Percentiles rank a stretch among this genome's conserved stretches.
Evolutionary conservation across 2,113 vertebrate genomes (phyloP).

Genomic region (Prunella fulvescens): DNA sequence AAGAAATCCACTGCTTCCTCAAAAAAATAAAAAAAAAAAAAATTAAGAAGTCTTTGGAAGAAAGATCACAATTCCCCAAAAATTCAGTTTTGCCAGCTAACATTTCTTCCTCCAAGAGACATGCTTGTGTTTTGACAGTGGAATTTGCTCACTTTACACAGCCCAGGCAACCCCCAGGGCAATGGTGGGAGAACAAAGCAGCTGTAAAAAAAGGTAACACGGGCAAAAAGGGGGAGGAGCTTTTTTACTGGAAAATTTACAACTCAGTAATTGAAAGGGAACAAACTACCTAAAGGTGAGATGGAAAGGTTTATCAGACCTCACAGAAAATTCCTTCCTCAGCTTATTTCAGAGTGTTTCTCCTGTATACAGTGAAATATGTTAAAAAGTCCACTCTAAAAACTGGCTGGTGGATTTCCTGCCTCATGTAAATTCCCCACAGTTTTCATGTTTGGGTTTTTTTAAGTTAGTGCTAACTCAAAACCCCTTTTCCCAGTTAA

Average conservation of each 20-base stretch:
- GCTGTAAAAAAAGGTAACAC: neutral
- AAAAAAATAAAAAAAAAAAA: neutral
- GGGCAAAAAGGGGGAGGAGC: neutral
- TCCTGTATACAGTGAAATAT: neutral
- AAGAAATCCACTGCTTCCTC: neutral
- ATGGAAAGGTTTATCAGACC: neutral
- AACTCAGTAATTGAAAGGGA: neutral
- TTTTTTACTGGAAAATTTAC: neutral
- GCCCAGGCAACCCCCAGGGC: neutral
- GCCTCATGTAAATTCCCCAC: neutral
- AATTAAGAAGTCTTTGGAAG: neutral
- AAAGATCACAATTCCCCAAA: neutral
- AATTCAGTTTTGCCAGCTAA: neutral
- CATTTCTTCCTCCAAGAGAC: neutral
- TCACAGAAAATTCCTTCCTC: neutral
- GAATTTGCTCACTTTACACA: neutral
- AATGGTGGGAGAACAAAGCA: neutral
- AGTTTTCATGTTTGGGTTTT: neutral
- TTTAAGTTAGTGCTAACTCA: neutral
- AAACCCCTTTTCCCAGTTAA: neutral
- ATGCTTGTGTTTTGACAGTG: neutral
- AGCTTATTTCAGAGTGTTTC: neutral
- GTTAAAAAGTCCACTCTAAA: neutral
- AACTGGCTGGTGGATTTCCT: neutral
- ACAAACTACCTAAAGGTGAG: neutral